Evolutionary conservation across 2,797 vertebrate species (phyloP).

Genomic region (Epinephelus awoara): DNA sequence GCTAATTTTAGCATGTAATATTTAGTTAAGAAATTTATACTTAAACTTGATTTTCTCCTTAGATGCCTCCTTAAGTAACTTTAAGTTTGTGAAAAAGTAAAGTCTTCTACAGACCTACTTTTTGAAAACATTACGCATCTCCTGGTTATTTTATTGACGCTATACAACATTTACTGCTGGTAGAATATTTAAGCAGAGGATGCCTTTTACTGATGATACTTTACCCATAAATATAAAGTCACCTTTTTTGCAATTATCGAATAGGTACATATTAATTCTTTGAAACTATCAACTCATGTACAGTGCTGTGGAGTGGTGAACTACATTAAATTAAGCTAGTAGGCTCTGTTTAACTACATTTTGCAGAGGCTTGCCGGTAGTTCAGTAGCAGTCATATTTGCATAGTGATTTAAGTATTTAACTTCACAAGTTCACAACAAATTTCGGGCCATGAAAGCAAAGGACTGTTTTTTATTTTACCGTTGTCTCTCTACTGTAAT

Average conservation of each 20-base stretch:
- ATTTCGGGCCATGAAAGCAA: no score
- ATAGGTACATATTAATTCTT: neutral
- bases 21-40: no score
- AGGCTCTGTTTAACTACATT: no score
- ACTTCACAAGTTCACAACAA: no score
- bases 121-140: neutral
- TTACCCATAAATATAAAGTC: neutral
- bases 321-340: no score
- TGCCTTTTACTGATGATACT: neutral
- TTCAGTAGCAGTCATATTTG: conserved; percentile 31
- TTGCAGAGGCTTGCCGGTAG: conserved; percentile 20
- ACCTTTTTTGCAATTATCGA: neutral
- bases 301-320: no score
- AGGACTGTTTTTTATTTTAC: no score
- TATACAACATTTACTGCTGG: neutral
- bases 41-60: neutral
- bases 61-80: neutral
- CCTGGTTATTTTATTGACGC: neutral
- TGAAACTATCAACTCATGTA: neutral
- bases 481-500: no score
- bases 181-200: neutral
- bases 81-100: neutral
- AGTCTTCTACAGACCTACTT: neutral
- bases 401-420: conserved; percentile 16
- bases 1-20: neutral